Percentiles rank a stretch among this genome's conserved stretches.
Conservation (phyloP, 2,797 vertebrate species). For the Potorous gilbertii region DNA sequence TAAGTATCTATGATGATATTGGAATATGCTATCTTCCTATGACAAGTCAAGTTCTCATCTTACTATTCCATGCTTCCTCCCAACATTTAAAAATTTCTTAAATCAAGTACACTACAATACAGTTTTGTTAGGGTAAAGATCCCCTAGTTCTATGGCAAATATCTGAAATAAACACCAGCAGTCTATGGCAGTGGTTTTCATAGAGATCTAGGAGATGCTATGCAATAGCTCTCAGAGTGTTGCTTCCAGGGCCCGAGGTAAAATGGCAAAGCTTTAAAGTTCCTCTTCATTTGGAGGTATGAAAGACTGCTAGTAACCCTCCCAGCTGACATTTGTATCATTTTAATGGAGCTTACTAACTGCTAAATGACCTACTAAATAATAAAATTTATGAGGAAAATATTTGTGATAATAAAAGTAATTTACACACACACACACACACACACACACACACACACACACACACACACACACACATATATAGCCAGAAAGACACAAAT, state of each 20-base stretch:
- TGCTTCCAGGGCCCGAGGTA: neutral
- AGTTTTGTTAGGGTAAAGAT: slow-evolving; percentile 30
- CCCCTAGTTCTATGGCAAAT: neutral
- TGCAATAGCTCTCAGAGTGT: slow-evolving; percentile 1
- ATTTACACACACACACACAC: neutral
- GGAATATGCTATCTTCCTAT: neutral
- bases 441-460: too few species aligned
- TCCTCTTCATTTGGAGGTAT: neutral
- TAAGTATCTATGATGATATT: neutral
- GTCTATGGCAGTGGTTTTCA: neutral
- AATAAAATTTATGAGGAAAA: neutral
- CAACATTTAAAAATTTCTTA: neutral
- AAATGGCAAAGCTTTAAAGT: slow-evolving; percentile 14
- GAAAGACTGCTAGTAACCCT: slow-evolving; percentile 13
- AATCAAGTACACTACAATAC: slow-evolving; percentile 13
- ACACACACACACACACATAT: too few species aligned
- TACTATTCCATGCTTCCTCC: neutral
- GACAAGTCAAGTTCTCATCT: neutral
- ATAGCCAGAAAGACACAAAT: neutral
- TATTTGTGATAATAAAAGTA: neutral
- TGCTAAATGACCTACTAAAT: neutral
- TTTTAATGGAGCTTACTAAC: slow-evolving; percentile 23
- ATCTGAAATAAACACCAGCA: slow-evolving; percentile 3
- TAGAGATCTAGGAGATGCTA: slow-evolving; percentile 6
- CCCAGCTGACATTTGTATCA: neutral